phyloP scores from a whole-genome alignment of 2,113 vertebrate genomes.

The Poecilia latipinna region DNA sequence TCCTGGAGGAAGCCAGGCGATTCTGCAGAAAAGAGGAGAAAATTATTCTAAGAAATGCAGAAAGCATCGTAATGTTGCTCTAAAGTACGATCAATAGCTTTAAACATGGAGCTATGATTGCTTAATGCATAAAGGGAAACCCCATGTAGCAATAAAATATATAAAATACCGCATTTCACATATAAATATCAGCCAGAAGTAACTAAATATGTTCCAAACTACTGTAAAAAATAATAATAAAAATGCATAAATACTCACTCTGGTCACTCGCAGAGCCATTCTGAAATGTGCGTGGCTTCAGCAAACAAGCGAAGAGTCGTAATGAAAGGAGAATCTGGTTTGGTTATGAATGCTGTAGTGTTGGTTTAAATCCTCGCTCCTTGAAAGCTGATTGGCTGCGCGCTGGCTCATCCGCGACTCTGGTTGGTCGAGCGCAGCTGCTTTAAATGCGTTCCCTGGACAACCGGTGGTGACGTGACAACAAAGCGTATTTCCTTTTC shows the following conservation, averaged over 20 bases:
- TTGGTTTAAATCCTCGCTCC: constrained; percentile 81
- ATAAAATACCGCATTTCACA: background rate
- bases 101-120: background rate
- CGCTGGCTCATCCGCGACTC: background rate
- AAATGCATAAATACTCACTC: constrained; percentile 52
- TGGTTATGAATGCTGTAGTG: rapidly evolving
- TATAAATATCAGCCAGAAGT: background rate
- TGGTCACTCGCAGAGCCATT: constrained; percentile 79
- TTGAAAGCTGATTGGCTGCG: constrained; percentile 72
- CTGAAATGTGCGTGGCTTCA: background rate
- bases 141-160: background rate
- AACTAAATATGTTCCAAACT: no score
- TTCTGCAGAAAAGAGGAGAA: constrained; percentile 51
- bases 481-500: constrained; percentile 43
- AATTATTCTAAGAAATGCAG: background rate
- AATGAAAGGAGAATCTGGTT: background rate
- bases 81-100: background rate
- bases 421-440: constrained; percentile 75
- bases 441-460: constrained; percentile 70
- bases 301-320: background rate
- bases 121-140: background rate
- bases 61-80: no score
- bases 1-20: constrained; percentile 75
- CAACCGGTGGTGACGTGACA: constrained; percentile 56
- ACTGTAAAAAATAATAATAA: no score